Base-by-base conservation (phyloP, 2,797 vertebrate genomes). In the Euthynnus affinis region DNA sequence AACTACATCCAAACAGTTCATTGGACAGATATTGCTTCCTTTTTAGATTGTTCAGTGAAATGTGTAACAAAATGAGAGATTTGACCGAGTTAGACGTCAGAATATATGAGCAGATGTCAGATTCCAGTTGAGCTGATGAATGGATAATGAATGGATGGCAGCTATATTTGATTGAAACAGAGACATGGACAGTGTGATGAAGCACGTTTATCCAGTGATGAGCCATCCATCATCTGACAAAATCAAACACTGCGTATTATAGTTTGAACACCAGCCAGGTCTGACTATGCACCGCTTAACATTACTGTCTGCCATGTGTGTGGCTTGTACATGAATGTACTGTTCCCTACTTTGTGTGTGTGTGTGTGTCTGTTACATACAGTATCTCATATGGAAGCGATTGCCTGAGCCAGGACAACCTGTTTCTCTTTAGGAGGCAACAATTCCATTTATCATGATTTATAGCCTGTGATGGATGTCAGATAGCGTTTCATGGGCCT, bases 381-480 rank as follows among this genome's bases (percentile, higher is more conserved):
- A 63, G 44, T 23, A 27, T 86, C 46, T 87, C 92, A 92, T 91
- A 82, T 93, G 93, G 92, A 91, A 93, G 81, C 15, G 25, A 92
- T 92, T 88, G 57, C 49, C 55, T 14, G 81, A 61, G 83, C 34
- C 34, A 37, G 18, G 4, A 72, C 46, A 83, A 83, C 64, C 77
- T 79, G 76, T 85, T 91, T 90, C 78, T 72, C 71, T 85, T 88
- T 66, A 89, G 59, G 49, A 79, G 58, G 79, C 71, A 91, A 32
- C 75, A 62, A 48, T 76, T 84, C 72, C 71, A 78, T 89, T 88
- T 72, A 89, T 82, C 65, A 49, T 85, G 87, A 89, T 91, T 86
- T 90, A 90, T 78, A 71, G 73, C 78, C 71, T 60, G 58, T 86
- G 91, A 89, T 85, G 44, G 69, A 79, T 78, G 91, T 89, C 91